phyloP scores from a whole-genome alignment of 1,140 invertebrate species.

The Trichonephila clavata region DNA sequence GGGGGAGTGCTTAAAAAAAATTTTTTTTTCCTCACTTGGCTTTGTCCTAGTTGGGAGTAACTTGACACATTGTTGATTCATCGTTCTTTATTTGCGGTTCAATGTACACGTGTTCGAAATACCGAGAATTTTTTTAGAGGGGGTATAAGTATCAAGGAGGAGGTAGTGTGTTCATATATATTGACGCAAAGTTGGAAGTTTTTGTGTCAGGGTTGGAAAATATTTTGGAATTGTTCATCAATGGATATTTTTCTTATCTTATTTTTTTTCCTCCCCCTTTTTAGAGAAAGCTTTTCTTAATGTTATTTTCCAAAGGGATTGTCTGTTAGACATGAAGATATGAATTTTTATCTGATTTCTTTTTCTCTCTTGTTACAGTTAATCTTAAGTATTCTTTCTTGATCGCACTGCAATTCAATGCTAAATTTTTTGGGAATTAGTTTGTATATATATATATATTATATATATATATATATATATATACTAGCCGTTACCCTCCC shows the following conservation, averaged over 20 bases:
- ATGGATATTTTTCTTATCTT: neutral
- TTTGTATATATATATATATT: too few relatives aligned
- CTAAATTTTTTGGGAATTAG: too few relatives aligned
- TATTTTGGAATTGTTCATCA: conserved; percentile 41
- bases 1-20: neutral
- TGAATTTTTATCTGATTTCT: too few relatives aligned
- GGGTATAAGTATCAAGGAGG: neutral
- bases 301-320: too few relatives aligned
- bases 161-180: conserved; percentile 7
- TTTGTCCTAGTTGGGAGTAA: conserved; percentile 54
- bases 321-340: too few relatives aligned
- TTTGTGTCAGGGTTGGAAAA: conserved; percentile 9
- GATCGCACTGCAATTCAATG: too few relatives aligned
- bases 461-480: too few relatives aligned
- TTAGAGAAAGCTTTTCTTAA: neutral
- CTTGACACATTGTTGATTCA: conserved; percentile 75
- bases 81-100: conserved; percentile 75
- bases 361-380: too few relatives aligned
- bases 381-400: too few relatives aligned
- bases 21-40: neutral
- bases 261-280: neutral
- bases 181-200: conserved; percentile 1
- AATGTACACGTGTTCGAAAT: conserved; percentile 68
- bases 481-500: too few relatives aligned
- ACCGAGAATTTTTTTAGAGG: conserved; percentile 39